Evolutionary conservation across 2,888 invertebrate genomes (phyloP), one percentile per base, ranked within the genome.

Genomic region (Flabesymbios commensalis): DNA sequence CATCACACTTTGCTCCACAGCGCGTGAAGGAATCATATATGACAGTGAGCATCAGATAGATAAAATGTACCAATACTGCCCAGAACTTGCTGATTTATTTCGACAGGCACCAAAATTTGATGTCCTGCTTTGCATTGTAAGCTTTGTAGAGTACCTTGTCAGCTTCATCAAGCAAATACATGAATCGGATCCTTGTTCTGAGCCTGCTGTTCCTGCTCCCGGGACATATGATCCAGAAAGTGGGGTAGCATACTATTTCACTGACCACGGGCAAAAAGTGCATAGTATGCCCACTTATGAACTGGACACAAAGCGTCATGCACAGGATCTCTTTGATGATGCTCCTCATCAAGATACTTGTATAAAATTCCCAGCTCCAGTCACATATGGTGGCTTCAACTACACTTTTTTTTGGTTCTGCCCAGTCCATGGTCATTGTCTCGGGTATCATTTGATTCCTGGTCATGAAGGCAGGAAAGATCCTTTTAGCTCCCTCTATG

Each of bases 371-470:
- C 53, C 53, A 10, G 14, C 53, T 39, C 19, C 53, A 17, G 53
- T 53, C 4, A 14, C 36, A 7, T 7, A 39, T 5, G 53, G 53
- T 5, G 53, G 53, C 4, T 53, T 10, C 5, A n/a, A 32, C 5
- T 24, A 53, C 24, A 14, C 36, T 19, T 53, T 53, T 53, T 53
- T 53, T 17, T 53, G 53, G 53, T 53, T 53, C 22, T 53, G 53
- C 24, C 24, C 53, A 22, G 17, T 53, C n/a, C 53, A 53, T 22
- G 53, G 53, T 5, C 53, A 53, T 36, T 53, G 36, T 24, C 36
- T 36, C 24, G 53, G 53, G 5, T 53, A 19, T 36, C 53, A 39
- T 36, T 7, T 53, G 4, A 36, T 53, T 24, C 32, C 4, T 39
- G 39, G 39, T 19, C 36, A 32, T 17, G 53, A 53, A 39, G 53